These are phyloP conservation scores for Oithona nana DNA, from an alignment of 2,888 invertebrate species.

Conservation along the genomic window DNA sequence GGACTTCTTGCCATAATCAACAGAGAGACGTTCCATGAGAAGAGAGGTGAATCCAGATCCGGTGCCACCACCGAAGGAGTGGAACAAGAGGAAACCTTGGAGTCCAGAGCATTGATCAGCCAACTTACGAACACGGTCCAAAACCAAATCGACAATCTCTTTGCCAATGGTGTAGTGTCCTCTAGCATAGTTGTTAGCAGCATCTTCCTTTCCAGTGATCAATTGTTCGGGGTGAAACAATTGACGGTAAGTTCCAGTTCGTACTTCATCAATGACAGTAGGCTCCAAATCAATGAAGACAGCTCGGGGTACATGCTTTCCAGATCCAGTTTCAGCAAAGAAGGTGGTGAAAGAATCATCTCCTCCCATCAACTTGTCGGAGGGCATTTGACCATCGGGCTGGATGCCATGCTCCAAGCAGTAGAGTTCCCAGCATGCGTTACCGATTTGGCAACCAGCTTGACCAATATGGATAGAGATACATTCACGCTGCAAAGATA, in stretches of 20 bases:
- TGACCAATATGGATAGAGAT: too few relatives aligned
- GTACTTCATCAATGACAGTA: slow-evolving; percentile 69
- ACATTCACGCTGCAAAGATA: too few relatives aligned
- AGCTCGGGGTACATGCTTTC: too few relatives aligned
- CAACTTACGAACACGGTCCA: slow-evolving; percentile 25
- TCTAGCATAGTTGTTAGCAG: slow-evolving; percentile 61
- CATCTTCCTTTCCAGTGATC: slow-evolving; percentile 54
- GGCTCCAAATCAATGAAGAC: slow-evolving; percentile 73
- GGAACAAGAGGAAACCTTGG: slow-evolving; percentile 25
- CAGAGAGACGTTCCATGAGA: neutral
- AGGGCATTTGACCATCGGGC: slow-evolving; percentile 50
- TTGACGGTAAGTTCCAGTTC: too few relatives aligned
- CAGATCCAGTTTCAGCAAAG: slow-evolving; percentile 82
- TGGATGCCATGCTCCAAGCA: too few relatives aligned
- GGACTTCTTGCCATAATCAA: too few relatives aligned
- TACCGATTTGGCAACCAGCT: too few relatives aligned
- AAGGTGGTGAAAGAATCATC: slow-evolving; percentile 83
- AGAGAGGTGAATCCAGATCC: slow-evolving; percentile 6
- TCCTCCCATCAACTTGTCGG: slow-evolving; percentile 68
- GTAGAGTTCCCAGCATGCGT: too few relatives aligned
- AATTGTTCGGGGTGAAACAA: slow-evolving; percentile 55
- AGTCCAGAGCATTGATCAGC: slow-evolving; percentile 25
- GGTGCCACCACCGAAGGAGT: slow-evolving; percentile 23
- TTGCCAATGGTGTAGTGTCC: slow-evolving; percentile 52
- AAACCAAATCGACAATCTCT: slow-evolving; percentile 24